Evolutionary conservation across 1,140 invertebrate genomes (phyloP).

Genomic region (Doryteuthis pealeii): DNA sequence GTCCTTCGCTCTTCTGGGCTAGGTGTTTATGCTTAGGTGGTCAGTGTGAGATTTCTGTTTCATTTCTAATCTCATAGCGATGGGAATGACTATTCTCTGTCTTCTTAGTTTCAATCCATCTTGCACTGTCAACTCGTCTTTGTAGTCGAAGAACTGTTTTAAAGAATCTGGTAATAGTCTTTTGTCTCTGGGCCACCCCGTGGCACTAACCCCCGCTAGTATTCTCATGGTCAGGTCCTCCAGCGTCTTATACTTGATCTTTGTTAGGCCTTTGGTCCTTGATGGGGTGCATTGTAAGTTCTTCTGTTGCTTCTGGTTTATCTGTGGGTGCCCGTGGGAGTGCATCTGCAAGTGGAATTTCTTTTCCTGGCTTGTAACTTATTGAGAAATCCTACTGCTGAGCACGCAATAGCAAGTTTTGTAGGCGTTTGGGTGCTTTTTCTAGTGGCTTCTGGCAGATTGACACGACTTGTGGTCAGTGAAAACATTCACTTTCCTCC

Average conservation of each 20-base stretch:
- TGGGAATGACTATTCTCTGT: conserved; percentile 27
- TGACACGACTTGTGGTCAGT: too few species aligned
- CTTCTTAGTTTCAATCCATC: conserved; percentile 34
- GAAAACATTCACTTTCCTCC: conserved; percentile 23
- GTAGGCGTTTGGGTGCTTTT: conserved; percentile 22
- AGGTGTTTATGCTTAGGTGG: conserved; percentile 3
- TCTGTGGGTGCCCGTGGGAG: conserved; percentile 10
- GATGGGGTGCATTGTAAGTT: background rate
- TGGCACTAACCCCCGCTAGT: background rate
- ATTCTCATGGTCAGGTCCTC: conserved; percentile 2
- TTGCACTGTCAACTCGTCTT: too few species aligned
- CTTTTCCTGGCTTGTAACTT: conserved; percentile 20
- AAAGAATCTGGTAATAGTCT: background rate
- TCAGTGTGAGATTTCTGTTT: conserved; percentile 20
- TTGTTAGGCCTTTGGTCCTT: background rate
- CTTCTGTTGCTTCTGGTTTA: background rate
- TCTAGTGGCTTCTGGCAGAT: conserved; percentile 21
- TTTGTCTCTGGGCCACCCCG: conserved; percentile 21
- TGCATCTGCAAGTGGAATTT: conserved; percentile 13
- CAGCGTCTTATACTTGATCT: conserved; percentile 12
- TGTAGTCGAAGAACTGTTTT: too few species aligned
- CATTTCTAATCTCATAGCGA: conserved; percentile 22
- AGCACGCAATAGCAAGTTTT: conserved; percentile 23
- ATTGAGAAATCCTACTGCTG: conserved; percentile 24
- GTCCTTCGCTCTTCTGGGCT: background rate